Evolutionary conservation across 1,140 invertebrate species (phyloP).

Genomic region (Bombus superbus): DNA sequence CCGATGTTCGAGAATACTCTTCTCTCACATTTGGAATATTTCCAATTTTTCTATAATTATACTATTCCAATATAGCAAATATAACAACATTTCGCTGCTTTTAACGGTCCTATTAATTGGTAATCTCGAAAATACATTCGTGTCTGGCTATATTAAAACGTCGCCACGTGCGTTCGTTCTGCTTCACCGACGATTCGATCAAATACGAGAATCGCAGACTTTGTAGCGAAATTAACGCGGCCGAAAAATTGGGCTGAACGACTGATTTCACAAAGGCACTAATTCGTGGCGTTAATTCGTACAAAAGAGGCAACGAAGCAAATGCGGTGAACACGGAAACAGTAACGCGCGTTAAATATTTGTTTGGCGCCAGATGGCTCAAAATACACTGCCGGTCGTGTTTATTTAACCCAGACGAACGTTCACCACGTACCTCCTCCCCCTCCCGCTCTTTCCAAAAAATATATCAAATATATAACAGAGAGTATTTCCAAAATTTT

Average conservation of each 20-base stretch:
- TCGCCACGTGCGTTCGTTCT: background rate
- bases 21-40: background rate
- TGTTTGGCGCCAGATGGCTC: background rate
- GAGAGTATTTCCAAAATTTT: background rate
- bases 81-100: background rate
- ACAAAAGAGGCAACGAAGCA: conserved; percentile 9
- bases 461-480: background rate
- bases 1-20: background rate
- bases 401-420: background rate
- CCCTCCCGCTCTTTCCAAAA: background rate
- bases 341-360: background rate
- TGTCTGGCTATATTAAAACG: background rate
- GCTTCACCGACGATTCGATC: conserved; percentile 1
- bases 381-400: background rate
- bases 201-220: background rate
- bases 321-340: background rate
- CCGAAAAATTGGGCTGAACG: conserved; percentile 8
- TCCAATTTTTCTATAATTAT: background rate
- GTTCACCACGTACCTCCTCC: no score
- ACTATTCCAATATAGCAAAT: background rate
- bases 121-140: background rate
- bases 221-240: background rate
- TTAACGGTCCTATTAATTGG: background rate
- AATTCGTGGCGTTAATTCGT: background rate
- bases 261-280: conserved; percentile 12